Evolutionary conservation across 2,797 vertebrate genomes (phyloP), one percentile per base, ranked within the genome.

Genomic region (Masticophis lateralis): DNA sequence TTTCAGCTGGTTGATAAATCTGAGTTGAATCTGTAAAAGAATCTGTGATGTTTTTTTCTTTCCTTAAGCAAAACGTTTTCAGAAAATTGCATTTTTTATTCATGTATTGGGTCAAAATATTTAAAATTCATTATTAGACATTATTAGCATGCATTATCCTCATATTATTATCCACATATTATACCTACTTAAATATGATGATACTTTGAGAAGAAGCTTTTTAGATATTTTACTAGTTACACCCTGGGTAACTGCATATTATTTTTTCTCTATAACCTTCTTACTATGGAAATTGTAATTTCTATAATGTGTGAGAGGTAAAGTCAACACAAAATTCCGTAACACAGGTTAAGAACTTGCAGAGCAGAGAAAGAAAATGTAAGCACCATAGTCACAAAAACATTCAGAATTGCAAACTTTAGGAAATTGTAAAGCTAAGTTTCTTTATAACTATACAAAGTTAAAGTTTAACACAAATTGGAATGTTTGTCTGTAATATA

Each of bases 1-100:
- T 98, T 99, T 99, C 96, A 99, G 96, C 43, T 98, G 99, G 95
- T 96, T 98, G 95, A 99, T 98, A 94, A 98, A 98, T n/a, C 98
- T 98, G 2, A 98, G 92, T 13, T 98, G 99, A 90, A 99, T 94
- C 99, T 99, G 94, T 79, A 94, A 96, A 94, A 95, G 43, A 90
- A 94, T 92, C 60, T 22, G 55, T 93, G 11, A 1, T 1, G 86
- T 3, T 55, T 87, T 10, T 43, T 87, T n/a, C 18, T 5, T 51
- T 57, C 32, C 43, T 74, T 60, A 57, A 69, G 28, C 93, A 91
- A 96, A 91, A 63, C 2, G 6, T 90, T 18, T 53, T 86, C 27
- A 92, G 55, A 90, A 88, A 43, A 28, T 51, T 87, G 11, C 37
- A 93, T 53, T 56, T 47, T 27, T 47, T 86, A 93, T 63, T 63